A percentile compares a stretch with the other conserved stretches of the same genome.
Conservation (phyloP, 2,888 invertebrate genomes). For the Andrena dorsata region DNA sequence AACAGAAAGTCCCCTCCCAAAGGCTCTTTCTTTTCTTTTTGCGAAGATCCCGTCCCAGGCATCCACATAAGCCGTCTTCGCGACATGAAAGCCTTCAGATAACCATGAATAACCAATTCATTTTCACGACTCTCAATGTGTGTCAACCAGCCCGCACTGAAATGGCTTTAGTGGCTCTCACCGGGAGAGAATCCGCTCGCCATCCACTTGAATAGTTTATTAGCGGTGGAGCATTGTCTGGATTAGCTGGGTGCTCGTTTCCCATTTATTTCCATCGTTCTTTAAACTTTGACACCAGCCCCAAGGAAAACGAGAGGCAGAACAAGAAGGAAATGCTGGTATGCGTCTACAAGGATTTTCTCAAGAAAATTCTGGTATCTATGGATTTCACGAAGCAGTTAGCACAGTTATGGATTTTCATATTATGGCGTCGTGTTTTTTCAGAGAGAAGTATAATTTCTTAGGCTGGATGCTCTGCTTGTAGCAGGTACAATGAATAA, state of each 20-base stretch:
- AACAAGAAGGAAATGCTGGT: too few relatives aligned
- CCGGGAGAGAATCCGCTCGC: constrained; percentile 15
- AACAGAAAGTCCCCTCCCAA: constrained; percentile 5
- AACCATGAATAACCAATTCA: constrained; percentile 62
- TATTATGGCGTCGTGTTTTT: too few relatives aligned
- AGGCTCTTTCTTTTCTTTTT: constrained; percentile 36
- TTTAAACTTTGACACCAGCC: not conserved
- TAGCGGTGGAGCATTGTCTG: constrained; percentile 14
- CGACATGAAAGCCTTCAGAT: constrained; percentile 40
- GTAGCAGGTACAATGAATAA: too few relatives aligned
- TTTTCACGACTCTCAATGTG: constrained; percentile 21
- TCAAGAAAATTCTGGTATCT: too few relatives aligned
- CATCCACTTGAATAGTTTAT: constrained; percentile 43
- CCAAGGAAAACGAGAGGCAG: too few relatives aligned
- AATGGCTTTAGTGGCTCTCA: constrained; percentile 29
- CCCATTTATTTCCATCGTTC: constrained; percentile 5
- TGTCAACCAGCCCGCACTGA: constrained; percentile 21
- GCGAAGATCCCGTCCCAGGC: not conserved
- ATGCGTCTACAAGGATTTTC: too few relatives aligned
- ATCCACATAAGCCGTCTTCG: constrained; percentile 26
- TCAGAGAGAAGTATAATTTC: too few relatives aligned
- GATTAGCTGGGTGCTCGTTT: constrained; percentile 2
- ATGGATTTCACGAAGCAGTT: too few relatives aligned
- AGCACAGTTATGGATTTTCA: too few relatives aligned
- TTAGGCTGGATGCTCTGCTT: too few relatives aligned